These are phyloP conservation scores for Pollenia griseotomentosa DNA, from an alignment of 2,888 invertebrate species.

Conservation along the genomic window DNA sequence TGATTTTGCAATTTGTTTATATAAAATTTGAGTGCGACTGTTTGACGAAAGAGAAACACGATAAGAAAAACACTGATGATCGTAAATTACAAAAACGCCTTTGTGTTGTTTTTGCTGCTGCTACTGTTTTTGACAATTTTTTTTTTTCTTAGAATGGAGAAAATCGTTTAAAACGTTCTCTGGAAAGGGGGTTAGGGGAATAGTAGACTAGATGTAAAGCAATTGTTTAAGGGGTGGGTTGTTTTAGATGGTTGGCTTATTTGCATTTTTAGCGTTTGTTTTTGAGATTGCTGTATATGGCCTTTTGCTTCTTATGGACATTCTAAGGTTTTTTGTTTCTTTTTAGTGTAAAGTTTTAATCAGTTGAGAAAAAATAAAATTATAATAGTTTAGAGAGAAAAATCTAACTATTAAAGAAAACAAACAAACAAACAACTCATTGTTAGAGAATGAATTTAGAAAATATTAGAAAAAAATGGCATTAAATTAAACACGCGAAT, in stretches of 20 bases:
- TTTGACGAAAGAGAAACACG: constrained; percentile 21
- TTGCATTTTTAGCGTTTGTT: constrained; percentile 52
- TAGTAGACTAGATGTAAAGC: not conserved
- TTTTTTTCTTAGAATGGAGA: not conserved
- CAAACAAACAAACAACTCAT: constrained; percentile 32
- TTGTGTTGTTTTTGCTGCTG: constrained; percentile 15
- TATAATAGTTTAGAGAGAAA: constrained; percentile 15
- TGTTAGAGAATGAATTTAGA: constrained; percentile 39
- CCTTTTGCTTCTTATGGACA: constrained; percentile 75
- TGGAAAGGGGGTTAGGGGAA: not conserved
- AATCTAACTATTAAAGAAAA: constrained; percentile 21
- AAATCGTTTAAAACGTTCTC: constrained; percentile 9
- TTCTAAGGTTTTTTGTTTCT: constrained; percentile 67
- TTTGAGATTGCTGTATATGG: constrained; percentile 71
- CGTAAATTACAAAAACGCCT: constrained; percentile 40
- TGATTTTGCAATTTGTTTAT: not conserved
- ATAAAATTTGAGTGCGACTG: not conserved
- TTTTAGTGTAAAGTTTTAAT: constrained; percentile 46
- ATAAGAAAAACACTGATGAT: constrained; percentile 39
- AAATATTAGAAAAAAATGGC: not conserved
- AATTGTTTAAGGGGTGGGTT: not conserved
- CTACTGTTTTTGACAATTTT: constrained; percentile 30
- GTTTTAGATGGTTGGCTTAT: constrained; percentile 17
- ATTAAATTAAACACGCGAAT: constrained; percentile 63
- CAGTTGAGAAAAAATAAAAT: constrained; percentile 49